These are phyloP conservation scores for Conops quadrifasciatus DNA, from an alignment of 2,888 invertebrate species.

Conservation along the genomic window DNA sequence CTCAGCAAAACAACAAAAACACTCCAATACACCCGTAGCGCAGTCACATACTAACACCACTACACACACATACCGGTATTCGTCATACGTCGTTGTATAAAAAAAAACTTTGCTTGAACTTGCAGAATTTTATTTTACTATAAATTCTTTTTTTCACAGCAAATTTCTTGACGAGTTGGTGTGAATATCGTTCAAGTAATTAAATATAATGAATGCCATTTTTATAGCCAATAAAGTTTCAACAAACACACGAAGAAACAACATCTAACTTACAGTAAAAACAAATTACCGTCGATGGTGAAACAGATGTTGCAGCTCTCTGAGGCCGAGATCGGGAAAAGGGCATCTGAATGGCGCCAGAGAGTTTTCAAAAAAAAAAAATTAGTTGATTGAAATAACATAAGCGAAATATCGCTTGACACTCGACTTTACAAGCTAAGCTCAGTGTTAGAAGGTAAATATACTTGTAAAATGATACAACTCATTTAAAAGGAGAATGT, in stretches of 20 bases:
- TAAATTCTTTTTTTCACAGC: neutral
- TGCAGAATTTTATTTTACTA: slow-evolving; percentile 4
- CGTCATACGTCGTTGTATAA: neutral
- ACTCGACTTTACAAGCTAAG: no score
- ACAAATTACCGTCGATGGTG: no score
- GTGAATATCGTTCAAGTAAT: slow-evolving; percentile 17
- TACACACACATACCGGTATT: neutral
- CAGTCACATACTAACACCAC: neutral
- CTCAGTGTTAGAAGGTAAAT: no score
- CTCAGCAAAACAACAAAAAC: neutral
- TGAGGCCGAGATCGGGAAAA: no score
- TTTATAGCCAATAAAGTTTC: slow-evolving; percentile 28
- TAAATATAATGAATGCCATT: slow-evolving; percentile 22
- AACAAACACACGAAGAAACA: neutral
- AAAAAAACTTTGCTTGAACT: slow-evolving; percentile 25
- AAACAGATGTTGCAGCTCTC: no score
- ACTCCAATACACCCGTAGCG: neutral
- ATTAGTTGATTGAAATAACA: no score
- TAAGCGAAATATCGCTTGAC: no score
- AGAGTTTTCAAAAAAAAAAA: no score
- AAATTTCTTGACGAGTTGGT: slow-evolving; percentile 9
- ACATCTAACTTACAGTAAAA: no score
- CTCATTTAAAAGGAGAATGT: no score
- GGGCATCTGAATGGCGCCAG: no score
- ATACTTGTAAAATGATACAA: no score